phyloP scores from a whole-genome alignment of 53 echinoderm and acorn worm genomes.

The Mesocentrotus franciscanus region DNA sequence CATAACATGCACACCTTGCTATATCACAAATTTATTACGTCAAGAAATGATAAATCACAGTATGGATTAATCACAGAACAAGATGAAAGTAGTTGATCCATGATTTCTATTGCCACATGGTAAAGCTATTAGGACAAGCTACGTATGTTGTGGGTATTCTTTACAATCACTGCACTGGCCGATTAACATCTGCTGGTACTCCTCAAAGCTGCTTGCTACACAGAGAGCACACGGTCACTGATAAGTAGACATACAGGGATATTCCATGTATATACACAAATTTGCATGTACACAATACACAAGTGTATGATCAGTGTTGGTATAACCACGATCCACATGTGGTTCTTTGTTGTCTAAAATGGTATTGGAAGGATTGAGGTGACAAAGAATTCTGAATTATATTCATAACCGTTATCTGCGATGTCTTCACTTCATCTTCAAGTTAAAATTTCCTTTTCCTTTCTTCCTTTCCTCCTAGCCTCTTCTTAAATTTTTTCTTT shows the following conservation, averaged over 20 bases:
- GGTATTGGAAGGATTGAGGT: too few species aligned
- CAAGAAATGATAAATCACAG: neutral
- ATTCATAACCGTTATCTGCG: too few species aligned
- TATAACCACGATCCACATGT: too few species aligned
- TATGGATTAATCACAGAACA: neutral
- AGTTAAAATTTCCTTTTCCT: too few species aligned
- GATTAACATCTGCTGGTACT: constrained; percentile 22
- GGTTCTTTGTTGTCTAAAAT: too few species aligned
- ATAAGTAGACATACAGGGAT: too few species aligned
- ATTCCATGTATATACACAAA: neutral
- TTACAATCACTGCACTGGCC: neutral
- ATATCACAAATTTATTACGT: neutral
- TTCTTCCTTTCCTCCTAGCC: too few species aligned
- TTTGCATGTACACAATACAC: neutral
- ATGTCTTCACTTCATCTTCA: too few species aligned
- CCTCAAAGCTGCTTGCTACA: neutral
- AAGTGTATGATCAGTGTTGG: too few species aligned
- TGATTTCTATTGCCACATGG: neutral
- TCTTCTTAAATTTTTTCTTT: too few species aligned
- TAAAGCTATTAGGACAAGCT: neutral
- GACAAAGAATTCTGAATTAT: too few species aligned
- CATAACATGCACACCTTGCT: neutral
- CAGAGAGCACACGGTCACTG: neutral
- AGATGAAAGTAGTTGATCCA: neutral
- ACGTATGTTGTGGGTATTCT: neutral